These are phyloP conservation scores for Pandemis corylana DNA, from an alignment of 2,888 invertebrate species.

Conservation along the genomic window DNA sequence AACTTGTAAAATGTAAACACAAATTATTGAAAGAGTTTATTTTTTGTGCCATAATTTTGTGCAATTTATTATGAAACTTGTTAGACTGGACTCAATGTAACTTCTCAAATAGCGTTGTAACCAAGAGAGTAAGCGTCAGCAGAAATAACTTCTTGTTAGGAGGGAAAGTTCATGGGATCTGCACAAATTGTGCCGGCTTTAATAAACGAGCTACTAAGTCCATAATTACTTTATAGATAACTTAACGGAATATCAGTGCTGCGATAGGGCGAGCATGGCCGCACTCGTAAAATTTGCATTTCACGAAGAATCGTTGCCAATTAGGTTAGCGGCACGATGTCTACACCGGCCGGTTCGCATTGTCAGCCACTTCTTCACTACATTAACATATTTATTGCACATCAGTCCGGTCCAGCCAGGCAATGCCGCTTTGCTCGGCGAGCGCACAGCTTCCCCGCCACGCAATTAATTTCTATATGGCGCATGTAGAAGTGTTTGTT, in stretches of 20 bases:
- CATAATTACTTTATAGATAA: conserved; percentile 14
- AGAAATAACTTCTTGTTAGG: background rate
- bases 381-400: conserved; percentile 51
- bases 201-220: background rate
- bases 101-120: conserved; percentile 6
- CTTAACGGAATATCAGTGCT: conserved; percentile 27
- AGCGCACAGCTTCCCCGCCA: conserved; percentile 14
- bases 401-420: conserved; percentile 13
- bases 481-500: conserved; percentile 22
- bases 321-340: conserved; percentile 76
- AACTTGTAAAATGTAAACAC: no score
- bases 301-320: conserved; percentile 71
- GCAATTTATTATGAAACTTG: no score
- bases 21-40: no score
- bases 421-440: conserved; percentile 9
- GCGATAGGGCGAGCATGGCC: conserved; percentile 51
- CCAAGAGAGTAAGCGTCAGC: conserved; percentile 1
- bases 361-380: conserved; percentile 48
- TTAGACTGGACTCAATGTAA: background rate
- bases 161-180: conserved; percentile 17
- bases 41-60: no score
- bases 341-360: conserved; percentile 50
- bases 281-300: conserved; percentile 76
- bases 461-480: conserved; percentile 32
- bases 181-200: background rate